Evolutionary conservation across 2,888 invertebrate species (phyloP).

Genomic region (Troglohyphantes excavatus): DNA sequence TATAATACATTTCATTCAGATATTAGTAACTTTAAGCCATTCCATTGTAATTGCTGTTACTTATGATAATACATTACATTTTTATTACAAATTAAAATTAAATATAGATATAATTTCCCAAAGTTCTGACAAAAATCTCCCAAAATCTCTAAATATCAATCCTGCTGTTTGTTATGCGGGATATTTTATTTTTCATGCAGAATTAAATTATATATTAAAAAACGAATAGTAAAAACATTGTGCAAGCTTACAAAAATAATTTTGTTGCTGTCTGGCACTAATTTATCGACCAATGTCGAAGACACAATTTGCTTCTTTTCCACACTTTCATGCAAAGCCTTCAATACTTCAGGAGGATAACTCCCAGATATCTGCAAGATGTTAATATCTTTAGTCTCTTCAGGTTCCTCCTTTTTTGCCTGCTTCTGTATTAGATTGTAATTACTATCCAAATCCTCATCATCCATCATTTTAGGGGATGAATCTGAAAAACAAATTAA

Average conservation of each 20-base stretch:
- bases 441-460: background rate
- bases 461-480: slow-evolving; percentile 26
- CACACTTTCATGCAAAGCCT: slow-evolving; percentile 8
- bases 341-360: slow-evolving; percentile 45
- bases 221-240: background rate
- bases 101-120: too few relatives aligned
- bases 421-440: background rate
- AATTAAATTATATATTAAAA: background rate
- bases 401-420: background rate
- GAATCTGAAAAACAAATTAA: slow-evolving; percentile 19
- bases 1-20: too few relatives aligned
- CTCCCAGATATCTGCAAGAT: slow-evolving; percentile 39
- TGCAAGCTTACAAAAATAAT: slow-evolving; percentile 66
- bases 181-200: too few relatives aligned
- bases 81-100: too few relatives aligned
- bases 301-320: background rate
- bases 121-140: too few relatives aligned
- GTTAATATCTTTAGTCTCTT: slow-evolving; percentile 26
- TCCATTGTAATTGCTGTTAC: too few relatives aligned
- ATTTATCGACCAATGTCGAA: slow-evolving; percentile 29
- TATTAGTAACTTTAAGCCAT: too few relatives aligned
- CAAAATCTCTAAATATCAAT: too few relatives aligned
- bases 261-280: slow-evolving; percentile 61
- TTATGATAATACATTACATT: too few relatives aligned
- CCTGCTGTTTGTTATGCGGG: too few relatives aligned